Evolutionary conservation across 2,888 invertebrate species (phyloP), one percentile per base, ranked within the genome.

Genomic region (Spodoptera picta): DNA sequence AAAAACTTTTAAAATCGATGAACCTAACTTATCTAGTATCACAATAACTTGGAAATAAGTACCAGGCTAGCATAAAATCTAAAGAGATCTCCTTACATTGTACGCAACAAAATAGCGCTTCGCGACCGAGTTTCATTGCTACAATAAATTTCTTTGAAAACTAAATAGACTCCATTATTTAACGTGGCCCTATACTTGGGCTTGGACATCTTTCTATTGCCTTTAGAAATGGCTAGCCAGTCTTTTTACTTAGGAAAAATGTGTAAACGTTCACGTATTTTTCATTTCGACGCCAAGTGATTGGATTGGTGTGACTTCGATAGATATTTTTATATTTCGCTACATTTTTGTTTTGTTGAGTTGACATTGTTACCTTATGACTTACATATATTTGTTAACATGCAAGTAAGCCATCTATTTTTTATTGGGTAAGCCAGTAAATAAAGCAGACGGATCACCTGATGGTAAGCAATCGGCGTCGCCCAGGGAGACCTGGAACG

Each of bases 101-200:
- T 53, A 69, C 62, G 63, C 71, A 69, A 74, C 77, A 73, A 76
- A 65, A 76, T 75, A 68, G 55, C 70, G 43, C 31, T 48, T 44
- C 31, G 24, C 46, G 14, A 36, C 61, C 51, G 43, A 62, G 61
- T 75, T 81, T 80, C 79, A 83, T 82, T 83, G 74, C 70, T 48
- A 24, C 77, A 56, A 83, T 82, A 82, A 81, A 83, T 83, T 77
- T 68, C 57, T 63, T 56, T 65, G 71, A 56, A 70, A 54, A 69
- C 73, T 79, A 79, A 81, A 80, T 71, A 75, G 79, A 65, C 64
- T 44, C 59, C 73, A 74, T 82, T 71, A 75, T 74, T 81, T 76
- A 77, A 52, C 66, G 48, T 42, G 42, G 27, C 57, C 49, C 60
- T 66, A 61, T 61, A 53, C 46, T 62, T 11, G 43, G 42, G 58